Conservation (phyloP, 2,888 invertebrate species). For the Caenorhabditis drosophilae region DNA sequence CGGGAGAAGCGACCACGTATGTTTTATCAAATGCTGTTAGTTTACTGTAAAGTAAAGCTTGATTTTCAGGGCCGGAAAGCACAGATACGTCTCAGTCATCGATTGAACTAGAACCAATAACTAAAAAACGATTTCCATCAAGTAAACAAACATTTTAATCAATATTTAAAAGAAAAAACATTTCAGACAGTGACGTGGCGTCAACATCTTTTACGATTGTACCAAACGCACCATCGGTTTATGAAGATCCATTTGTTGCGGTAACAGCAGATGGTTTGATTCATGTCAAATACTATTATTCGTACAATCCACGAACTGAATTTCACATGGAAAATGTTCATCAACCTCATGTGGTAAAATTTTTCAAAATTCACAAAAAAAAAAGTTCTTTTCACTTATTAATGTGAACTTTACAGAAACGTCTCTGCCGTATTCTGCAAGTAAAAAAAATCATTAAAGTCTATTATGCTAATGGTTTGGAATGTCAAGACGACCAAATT, state of each 20-base stretch:
- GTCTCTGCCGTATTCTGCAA: slow-evolving; percentile 16
- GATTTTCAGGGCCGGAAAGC: too few relatives aligned
- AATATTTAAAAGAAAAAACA: too few relatives aligned
- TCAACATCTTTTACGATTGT: slow-evolving; percentile 28
- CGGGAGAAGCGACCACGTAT: slow-evolving; percentile 20
- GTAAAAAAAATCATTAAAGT: slow-evolving; percentile 9
- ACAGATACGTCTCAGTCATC: too few relatives aligned
- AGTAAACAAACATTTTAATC: too few relatives aligned
- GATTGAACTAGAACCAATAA: too few relatives aligned
- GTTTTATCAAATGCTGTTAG: too few relatives aligned
- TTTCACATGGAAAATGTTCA: slow-evolving; percentile 31
- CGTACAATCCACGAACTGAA: slow-evolving; percentile 36
- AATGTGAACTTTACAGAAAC: too few relatives aligned
- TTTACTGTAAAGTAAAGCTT: too few relatives aligned
- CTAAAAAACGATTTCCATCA: too few relatives aligned
- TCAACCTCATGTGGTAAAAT: slow-evolving; percentile 25
- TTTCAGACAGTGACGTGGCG: slow-evolving; percentile 37
- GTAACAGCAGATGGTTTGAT: slow-evolving; percentile 33
- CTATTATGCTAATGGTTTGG: slow-evolving; percentile 16
- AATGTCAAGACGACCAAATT: slow-evolving; percentile 6
- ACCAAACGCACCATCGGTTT: slow-evolving; percentile 23
- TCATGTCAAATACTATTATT: slow-evolving; percentile 39
- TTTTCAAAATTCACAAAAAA: not conserved
- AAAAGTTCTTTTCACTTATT: slow-evolving; percentile 5
- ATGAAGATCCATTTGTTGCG: slow-evolving; percentile 47